Base-by-base conservation (phyloP, 64 coral and sea anemone genomes). In the Montipora foliosa region DNA sequence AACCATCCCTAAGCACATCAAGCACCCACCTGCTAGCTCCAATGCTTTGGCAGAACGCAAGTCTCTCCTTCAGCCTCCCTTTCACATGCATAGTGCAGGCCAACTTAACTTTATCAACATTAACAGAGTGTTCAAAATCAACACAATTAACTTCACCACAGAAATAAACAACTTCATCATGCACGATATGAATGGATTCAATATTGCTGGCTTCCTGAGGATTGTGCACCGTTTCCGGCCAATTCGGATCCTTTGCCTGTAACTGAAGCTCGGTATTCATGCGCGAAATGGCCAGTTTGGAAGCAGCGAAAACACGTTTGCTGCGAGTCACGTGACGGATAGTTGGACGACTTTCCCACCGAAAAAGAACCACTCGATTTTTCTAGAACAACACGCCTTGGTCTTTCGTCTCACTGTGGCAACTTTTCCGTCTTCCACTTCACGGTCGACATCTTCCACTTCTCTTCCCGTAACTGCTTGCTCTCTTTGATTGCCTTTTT, bases 11-110 rank as follows among this genome's bases (percentile, higher is more conserved):
- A 20, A 94, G 86, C 59, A 94, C 73, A 29, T 94, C 77, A 20
- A 94, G 79, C 44, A 94, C 81, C 92, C 70, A 86, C 58, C 9
- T 57, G 52, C 49, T 84, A 5, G 82, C 92, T 14, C 86, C 86
- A 80, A 94, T 88, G 44, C 17, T 19, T n/a, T 73, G 21, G 62
- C 92, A 94, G 20, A 94, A 88, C 14, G 92, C 83, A 62, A 87
- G 13, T 19, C 62, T 85, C 74, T 88, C 75, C 48, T 24, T 24
- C 6, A 80, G 11, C 5, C 75, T 76, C 16, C 77, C 75, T 37
- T 94, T 88, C 12, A 88, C 84, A 69, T 50, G 22, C 8, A 29
- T 80, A 57, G 68, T 5, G 29, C 82, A 71, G 86, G 53, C 24
- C 14, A 81, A 68, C 19, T 93, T 75, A 74, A 93, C 76, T 19